phyloP scores from a whole-genome alignment of 2,797 vertebrate genomes.

The Uromys caudimaculatus region DNA sequence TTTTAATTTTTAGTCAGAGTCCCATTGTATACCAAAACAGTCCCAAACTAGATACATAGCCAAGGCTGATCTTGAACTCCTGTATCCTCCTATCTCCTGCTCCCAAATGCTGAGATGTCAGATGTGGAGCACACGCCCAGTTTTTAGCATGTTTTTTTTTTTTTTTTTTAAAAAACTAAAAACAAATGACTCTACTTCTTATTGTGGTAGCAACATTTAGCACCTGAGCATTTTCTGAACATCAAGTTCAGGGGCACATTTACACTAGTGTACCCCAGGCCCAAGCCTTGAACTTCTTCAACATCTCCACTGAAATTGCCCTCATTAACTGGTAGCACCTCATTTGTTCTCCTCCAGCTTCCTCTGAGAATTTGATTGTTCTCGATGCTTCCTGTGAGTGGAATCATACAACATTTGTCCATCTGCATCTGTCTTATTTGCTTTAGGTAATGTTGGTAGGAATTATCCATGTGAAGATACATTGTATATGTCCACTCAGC shows the following conservation, averaged over 20 bases:
- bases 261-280: background rate
- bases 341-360: background rate
- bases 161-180: background rate
- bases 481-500: background rate
- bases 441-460: background rate
- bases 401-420: background rate
- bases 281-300: background rate
- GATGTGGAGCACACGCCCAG: too few species aligned
- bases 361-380: conserved; percentile 1
- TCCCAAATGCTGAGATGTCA: background rate
- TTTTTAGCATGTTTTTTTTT: background rate
- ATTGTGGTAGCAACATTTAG: background rate
- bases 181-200: background rate
- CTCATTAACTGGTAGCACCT: background rate
- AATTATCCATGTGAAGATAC: background rate
- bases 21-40: background rate
- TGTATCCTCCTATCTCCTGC: background rate
- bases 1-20: background rate
- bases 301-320: background rate
- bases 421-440: background rate
- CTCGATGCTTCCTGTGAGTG: background rate
- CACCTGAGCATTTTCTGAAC: background rate
- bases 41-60: background rate
- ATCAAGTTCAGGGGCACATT: background rate
- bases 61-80: background rate